Base-by-base conservation (phyloP, 2,113 vertebrate genomes). In the Nansenia antarctica region DNA sequence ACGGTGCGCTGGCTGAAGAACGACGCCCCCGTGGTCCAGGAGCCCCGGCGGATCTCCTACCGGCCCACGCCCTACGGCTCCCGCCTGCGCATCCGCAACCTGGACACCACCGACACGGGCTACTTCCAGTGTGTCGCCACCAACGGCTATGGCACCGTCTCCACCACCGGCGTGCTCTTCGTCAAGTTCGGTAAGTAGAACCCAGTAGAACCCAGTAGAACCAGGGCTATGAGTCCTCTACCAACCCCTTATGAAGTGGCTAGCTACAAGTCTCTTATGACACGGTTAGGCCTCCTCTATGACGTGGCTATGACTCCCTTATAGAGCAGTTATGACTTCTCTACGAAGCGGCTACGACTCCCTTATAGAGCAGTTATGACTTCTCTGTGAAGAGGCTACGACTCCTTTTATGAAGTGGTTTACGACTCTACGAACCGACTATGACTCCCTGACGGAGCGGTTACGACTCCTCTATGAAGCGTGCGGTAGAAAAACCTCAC, bases 151-250 rank as follows among this genome's bases (percentile, higher is more conserved):
- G 95, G 94, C 20, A 94, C 92, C 0, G 97, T 99, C 0, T 98
- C 98, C 27, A 97, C 95, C 1, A 99, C 96, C 0, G 98, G 98
- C 0, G 96, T 99, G 73, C 87, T 99, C 22, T 99, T 96, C 1
- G 97, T 99, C 8, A 99, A 99, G 76, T 99, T 99, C 0, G 96
- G 98, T 99, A 87, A 92, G 96, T n/a, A n/a, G n/a, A n/a, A n/a
- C 39, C 18, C 22, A 39, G 6, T n/a, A 39, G 53, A 20, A 49
- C 39, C 18, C 22, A 39, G 6, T n/a, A 39, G 53, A 20, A 49
- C 18, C 2, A 20, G 45, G n/a, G 45, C 18, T 49, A 14, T 49
- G 45, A 49, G 6, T 7, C 8, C 8, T 5, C 14, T 49, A 22
- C 20, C 18, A 49, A 49, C 11, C 8, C 8, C 11, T 20, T 49